Evolutionary conservation across 2,113 vertebrate species (phyloP), one percentile per base, ranked within the genome.

Genomic region (Piaya cayana): DNA sequence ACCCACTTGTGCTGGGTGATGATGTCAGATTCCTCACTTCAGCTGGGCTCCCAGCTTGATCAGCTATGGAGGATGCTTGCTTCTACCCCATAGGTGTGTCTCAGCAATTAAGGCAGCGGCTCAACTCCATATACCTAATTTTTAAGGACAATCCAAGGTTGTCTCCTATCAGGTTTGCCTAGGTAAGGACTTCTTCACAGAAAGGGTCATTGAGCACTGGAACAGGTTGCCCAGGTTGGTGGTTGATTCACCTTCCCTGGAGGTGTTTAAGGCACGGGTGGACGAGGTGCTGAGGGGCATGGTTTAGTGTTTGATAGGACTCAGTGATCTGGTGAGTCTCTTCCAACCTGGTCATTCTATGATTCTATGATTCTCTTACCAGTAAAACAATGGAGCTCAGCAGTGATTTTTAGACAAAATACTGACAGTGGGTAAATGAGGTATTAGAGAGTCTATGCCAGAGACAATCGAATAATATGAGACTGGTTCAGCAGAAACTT

Each of bases 11-110:
- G 18, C 18, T 25, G 43, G 14, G 7, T 27, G 15, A 9, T 1
- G 2, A 0, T 30, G 13, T 26, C 8, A 18, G 27, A 22, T 20
- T 69, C 23, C 25, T 36, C 1, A 1, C 37, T 75, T 84, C 53
- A 32, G 4, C 32, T 77, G 43, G 69, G 18, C 12, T 81, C 26
- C 30, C 43, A n/a, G 23, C 18, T 56, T 21, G 30, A 13, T 8
- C 0, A 0, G 15, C 15, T 11, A 5, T 6, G 7, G 32, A 27
- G 27, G n/a, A 45, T 6, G 15, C 15, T 62, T 62, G 23, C 36
- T 85, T 25, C 43, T 26, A 23, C 56, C 10, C 23, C 34, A 3
- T 6, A 2, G 75, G 26, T 3, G 18, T 19, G 47, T 27, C 63
- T 76, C 60, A 59, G 29, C 3, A 4, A 4, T 15, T 45, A n/a